phyloP scores from a whole-genome alignment of 2,888 invertebrate genomes.

The Adelphocoris suturalis region DNA sequence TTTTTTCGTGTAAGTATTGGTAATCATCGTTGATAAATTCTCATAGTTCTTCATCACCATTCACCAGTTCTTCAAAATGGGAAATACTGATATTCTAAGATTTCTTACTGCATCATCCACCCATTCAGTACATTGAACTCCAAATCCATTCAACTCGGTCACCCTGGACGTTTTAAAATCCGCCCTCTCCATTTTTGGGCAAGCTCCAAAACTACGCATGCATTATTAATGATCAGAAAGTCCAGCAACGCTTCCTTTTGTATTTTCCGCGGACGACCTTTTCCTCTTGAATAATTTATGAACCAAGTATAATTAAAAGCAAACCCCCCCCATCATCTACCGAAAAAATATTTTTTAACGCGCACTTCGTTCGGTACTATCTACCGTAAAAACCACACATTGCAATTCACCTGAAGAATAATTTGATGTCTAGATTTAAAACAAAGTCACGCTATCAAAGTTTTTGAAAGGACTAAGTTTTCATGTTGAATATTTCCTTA shows the following conservation, averaged over 20 bases:
- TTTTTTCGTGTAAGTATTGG: too few relatives aligned
- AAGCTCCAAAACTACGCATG: slow-evolving; percentile 33
- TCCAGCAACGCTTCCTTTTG: neutral
- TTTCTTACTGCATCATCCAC: too few relatives aligned
- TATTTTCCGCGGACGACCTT: slow-evolving; percentile 25
- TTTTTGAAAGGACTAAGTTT: neutral
- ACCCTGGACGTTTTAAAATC: neutral
- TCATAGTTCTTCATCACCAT: too few relatives aligned
- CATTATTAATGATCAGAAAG: slow-evolving; percentile 42
- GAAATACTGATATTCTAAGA: too few relatives aligned
- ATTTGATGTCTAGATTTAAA: neutral
- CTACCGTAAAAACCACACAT: neutral
- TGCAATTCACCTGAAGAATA: neutral
- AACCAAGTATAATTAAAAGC: neutral
- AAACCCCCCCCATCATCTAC: neutral
- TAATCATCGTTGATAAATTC: too few relatives aligned
- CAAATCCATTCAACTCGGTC: neutral
- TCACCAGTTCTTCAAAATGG: too few relatives aligned
- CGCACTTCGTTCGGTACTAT: neutral
- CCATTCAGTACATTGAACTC: too few relatives aligned
- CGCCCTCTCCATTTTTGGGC: slow-evolving; percentile 16
- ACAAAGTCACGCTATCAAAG: neutral
- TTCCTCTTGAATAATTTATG: slow-evolving; percentile 6
- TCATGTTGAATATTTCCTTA: neutral
- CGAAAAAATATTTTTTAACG: neutral